These are phyloP conservation scores for Isotomurus palustris DNA, from an alignment of 2,888 invertebrate genomes.

Conservation along the genomic window DNA sequence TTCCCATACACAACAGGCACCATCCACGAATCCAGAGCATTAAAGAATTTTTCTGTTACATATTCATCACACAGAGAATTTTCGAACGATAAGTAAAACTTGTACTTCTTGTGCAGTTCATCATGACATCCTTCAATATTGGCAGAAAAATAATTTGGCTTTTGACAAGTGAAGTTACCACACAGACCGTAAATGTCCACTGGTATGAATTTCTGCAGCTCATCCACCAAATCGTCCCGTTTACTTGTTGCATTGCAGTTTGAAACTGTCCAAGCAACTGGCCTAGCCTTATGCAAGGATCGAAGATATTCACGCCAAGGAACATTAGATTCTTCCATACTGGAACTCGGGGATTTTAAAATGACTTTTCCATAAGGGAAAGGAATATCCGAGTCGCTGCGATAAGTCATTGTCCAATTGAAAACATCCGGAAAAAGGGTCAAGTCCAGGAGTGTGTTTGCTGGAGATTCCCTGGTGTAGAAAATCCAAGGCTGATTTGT, in stretches of 20 bases:
- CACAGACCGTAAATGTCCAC: not conserved
- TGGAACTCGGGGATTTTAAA: no score
- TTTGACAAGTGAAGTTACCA: not conserved
- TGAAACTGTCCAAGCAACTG: not conserved
- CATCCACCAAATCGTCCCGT: not conserved
- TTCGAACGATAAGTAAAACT: slow-evolving; percentile 1
- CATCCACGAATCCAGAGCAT: not conserved
- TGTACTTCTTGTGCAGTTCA: not conserved
- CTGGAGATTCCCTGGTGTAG: no score
- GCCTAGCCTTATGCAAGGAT: not conserved
- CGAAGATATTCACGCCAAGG: no score
- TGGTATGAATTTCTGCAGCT: not conserved
- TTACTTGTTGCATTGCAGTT: not conserved
- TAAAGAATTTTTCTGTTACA: slow-evolving; percentile 5
- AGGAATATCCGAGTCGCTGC: not conserved
- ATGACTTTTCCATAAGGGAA: not conserved
- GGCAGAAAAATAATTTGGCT: no score
- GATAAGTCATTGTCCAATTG: not conserved
- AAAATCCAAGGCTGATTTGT: no score
- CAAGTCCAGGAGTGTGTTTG: no score
- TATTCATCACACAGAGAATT: slow-evolving; percentile 9
- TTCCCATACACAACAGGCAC: not conserved
- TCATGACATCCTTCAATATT: not conserved
- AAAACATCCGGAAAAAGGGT: no score
- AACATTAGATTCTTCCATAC: no score